These are phyloP conservation scores for Musca domestica DNA, from an alignment of 1,140 invertebrate species.

Conservation along the genomic window DNA sequence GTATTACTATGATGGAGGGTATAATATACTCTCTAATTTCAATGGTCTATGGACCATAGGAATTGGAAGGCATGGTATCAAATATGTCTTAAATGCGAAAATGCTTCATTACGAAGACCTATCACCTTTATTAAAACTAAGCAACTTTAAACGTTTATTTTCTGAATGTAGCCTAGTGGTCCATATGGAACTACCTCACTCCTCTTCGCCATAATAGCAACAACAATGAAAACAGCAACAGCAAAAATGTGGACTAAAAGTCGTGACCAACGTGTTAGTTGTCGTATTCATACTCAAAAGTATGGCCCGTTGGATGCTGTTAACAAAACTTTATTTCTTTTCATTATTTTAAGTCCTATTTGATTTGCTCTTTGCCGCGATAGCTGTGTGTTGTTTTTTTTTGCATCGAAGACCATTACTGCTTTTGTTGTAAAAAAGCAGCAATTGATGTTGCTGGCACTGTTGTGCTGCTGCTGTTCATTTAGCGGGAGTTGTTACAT, in stretches of 20 bases:
- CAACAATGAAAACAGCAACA: background rate
- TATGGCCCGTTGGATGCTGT: constrained; percentile 7
- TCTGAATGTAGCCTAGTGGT: too few species aligned
- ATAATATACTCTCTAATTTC: too few species aligned
- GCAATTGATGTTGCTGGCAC: background rate
- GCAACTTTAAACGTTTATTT: too few species aligned
- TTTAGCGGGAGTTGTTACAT: too few species aligned
- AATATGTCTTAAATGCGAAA: too few species aligned
- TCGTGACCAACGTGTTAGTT: constrained; percentile 20
- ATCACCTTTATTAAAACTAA: too few species aligned
- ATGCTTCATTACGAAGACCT: too few species aligned
- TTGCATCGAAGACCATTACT: background rate
- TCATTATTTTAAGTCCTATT: background rate
- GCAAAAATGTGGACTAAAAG: constrained; percentile 9
- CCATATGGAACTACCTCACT: too few species aligned
- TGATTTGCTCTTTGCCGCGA: background rate
- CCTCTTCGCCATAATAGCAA: background rate
- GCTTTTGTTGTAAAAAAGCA: too few species aligned
- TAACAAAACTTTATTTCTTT: background rate
- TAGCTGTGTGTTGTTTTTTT: background rate
- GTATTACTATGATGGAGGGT: too few species aligned
- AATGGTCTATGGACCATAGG: too few species aligned
- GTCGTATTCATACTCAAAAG: background rate
- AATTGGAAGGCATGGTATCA: too few species aligned
- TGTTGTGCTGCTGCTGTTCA: background rate